Evolutionary conservation across 2,888 invertebrate genomes (phyloP), one percentile per base, ranked within the genome.

Genomic region (Epistrophe eligans): DNA sequence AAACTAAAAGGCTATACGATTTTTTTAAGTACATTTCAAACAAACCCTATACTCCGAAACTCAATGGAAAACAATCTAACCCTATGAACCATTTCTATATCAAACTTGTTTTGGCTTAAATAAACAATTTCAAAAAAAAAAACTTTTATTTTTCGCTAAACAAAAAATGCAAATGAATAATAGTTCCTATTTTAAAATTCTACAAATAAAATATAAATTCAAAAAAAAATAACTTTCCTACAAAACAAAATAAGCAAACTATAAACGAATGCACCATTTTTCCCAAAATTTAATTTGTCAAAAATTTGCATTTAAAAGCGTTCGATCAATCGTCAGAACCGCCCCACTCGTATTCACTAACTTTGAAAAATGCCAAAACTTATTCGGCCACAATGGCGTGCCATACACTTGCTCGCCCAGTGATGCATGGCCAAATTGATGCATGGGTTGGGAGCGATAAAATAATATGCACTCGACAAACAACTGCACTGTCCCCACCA

Each of bases 221-320:
- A 50, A 43, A 50, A 58, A 48, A 50, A 52, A 55, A 24, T 13
- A 17, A 40, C 11, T 57, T 13, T 13, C 28, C n/a, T 35, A 19
- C 6, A 38, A 28, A 13, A 43, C 7, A 32, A 45, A 45, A 45
- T 9, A 48, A 45, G 5, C 2, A 0, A 11, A 58, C n/a, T 8
- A 70, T 24, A 66, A 70, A 38, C 40, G 11, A 64, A 32, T 60
- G 52, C 43, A 64, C 40, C 32, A 50, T 79, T 87, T 82, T 85
- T 71, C 0, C 48, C 71, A n/a, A 83, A 87, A 87, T 87, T 83
- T 79, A 83, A 87, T 83, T 83, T 87, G 87, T 79, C 79, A 83
- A 79, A 87, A 83, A 83, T 87, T 87, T 87, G 79, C 83, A 87
- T 87, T 83, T 72, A 83, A 87, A 83, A 83, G 87, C 79, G 55